Base-by-base conservation (phyloP, 2,797 vertebrate species). In the Sylvilagus floridanus region DNA sequence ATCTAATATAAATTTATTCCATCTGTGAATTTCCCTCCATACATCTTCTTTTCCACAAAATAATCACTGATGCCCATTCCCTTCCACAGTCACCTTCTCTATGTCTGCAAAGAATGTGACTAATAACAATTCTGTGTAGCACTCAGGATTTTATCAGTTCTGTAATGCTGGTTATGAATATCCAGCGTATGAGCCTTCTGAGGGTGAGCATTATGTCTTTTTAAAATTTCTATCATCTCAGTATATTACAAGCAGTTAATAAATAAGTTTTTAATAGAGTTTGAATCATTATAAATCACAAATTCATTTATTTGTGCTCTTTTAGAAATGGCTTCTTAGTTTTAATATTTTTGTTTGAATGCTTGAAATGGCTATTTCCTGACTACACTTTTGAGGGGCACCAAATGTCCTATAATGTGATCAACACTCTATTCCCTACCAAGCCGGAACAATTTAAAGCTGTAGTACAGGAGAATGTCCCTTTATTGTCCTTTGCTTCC, bases 401-500 rank as follows among this genome's bases (percentile, higher is more conserved):
- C 22, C 22, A 32, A 65, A 16, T 60, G n/a, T 3, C 22, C 54
- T 94, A 68, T 30, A 94, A 85, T 72, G 7, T 76, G 42, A 32
- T 91, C 66, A 66, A 32, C 21, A 52, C 66, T 89, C 78, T 63
- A 54, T 54, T 94, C 17, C 76, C 84, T 85, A 72, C 30, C 32
- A 84, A 89, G 50, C 62, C 16, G 86, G 32, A 76, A 84, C 37
- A 86, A 93, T 94, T 95, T 91, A 54, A 93, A 86, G 35, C n/a
- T 72, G 26, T 24, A 76, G 32, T 57, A 32, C 84, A 91, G 14
- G 92, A 60, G 32, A 88, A 42, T 68, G n/a, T 92, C 62, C 79
- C 79, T 96, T 97, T 96, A 96, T 60, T 93, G 72, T 50, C 68
- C 4, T 96, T 94, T 60, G 17, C 63, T 77, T 96, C 81, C 90